Base-by-base conservation (phyloP, 2,797 vertebrate species). In the Gambelia wislizenii region DNA sequence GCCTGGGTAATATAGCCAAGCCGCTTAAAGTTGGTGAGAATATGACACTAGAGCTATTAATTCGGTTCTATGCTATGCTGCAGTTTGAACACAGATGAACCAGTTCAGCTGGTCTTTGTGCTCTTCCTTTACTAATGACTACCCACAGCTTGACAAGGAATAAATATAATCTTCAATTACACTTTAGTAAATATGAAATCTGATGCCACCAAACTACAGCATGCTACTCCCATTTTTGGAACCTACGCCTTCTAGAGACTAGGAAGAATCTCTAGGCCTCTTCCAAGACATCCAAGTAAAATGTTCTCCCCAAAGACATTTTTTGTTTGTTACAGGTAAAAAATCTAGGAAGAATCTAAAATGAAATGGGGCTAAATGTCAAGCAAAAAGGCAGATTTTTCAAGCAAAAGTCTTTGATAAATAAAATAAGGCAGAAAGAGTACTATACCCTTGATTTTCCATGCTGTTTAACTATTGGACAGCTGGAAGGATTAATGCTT, bases 401-500 rank as follows among this genome's bases (percentile, higher is more conserved):
- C n/a, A 64, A 88, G 56, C 7, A 16, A 75, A 76, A 75, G 39
- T 67, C 10, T 67, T 67, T 67, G 59, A 88, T 84, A 89, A 84
- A 84, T 56, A 77, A 77, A 36, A 67, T 64, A 83, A 76, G 14
- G 52, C 54, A 61, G 42, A 14, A 88, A 88, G 36, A 88, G 77
- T 84, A 30, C 27, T 13, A 88, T 39, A 75, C 42, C 54, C 72
- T 78, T 77, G 44, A 94, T 94, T 96, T 93, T 90, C 95, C 94
- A 93, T 52, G 39, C 42, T 91, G 90, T 95, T 95, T 94, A 94
- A 96, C 93, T 94, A 95, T 94, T 93, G 89, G 85, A 94, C 92
- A 94, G 91, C 86, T 93, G 87, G 81, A 84, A 92, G 64, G 91
- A 94, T 95, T 94, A 95, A 95, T 92, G 84, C 93, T 92, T 82